Base-by-base conservation (phyloP, 2,797 vertebrate genomes). In the Ptychadena robeensis region DNA sequence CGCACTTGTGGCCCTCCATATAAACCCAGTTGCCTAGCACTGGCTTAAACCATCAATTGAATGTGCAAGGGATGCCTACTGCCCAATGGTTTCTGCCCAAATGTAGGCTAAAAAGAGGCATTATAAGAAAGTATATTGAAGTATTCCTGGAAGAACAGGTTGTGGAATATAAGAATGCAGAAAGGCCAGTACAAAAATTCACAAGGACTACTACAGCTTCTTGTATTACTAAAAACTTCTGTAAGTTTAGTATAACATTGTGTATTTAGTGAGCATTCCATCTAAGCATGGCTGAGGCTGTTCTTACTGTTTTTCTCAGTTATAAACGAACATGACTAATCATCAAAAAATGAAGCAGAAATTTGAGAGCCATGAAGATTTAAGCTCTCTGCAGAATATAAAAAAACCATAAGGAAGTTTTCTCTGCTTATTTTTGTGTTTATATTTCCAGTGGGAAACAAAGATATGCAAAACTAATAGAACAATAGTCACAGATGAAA, bases 271-370 rank as follows among this genome's bases (percentile, higher is more conserved):
- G 9, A 9, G 73, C 37, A 79, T 79, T 68, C 18, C 72, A 83
- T 79, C 82, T 28, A n/a, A n/a, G n/a, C n/a, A n/a, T n/a, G 18
- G 76, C 79, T 18, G 3, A 64, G 44, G 76, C 76, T 68, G 76
- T 73, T 72, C 34, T 63, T 64, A 44, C 57, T 44, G 2, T 44
- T 83, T 18, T 25, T 73, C 18, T 66, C 32, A 53, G 65, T 83
- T 32, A 83, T 72, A 73, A 25, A 40, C 67, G 8, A 38, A 7
- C 27, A 32, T 83, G 82, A 79, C 76, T 83, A 78, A 83, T 83
- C 11, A 31, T 44, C 12, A 4, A 30, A 31, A 9, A 18, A 79
- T 66, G 53, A 48, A 66, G 14, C 25, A 40, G 73, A 28, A 73
- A 82, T 30, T n/a, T 64, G 57, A 79, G 68, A 82, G 2, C 14